Conservation (phyloP, 2,797 vertebrate genomes). For the Mergus octosetaceus region DNA sequence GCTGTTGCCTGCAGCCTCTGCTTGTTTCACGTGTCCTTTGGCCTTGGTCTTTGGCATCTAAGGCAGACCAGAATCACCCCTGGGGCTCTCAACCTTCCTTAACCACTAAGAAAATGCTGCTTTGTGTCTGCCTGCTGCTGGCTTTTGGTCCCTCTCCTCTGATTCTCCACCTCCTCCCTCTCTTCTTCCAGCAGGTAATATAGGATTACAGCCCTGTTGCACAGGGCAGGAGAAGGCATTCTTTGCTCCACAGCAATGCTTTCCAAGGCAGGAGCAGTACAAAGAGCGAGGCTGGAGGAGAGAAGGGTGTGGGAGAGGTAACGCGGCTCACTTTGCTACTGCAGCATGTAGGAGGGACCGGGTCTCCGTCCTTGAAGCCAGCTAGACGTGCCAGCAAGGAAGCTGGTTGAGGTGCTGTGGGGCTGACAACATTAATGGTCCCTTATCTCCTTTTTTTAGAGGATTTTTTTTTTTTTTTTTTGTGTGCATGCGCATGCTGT, state of each 20-base stretch:
- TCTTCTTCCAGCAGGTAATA: neutral
- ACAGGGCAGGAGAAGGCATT: neutral
- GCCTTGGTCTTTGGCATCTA: neutral
- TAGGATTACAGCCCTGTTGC: neutral
- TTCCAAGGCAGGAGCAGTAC: neutral
- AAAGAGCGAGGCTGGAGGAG: accelerated
- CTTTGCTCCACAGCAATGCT: neutral
- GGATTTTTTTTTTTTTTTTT: neutral
- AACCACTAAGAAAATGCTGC: neutral
- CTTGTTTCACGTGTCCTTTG: accelerated
- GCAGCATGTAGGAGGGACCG: neutral
- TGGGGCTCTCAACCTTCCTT: neutral
- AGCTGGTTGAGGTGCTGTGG: neutral
- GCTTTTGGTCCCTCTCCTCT: neutral
- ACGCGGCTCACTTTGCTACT: accelerated
- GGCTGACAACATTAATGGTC: neutral
- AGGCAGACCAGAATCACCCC: neutral
- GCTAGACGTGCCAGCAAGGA: neutral
- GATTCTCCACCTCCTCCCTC: neutral
- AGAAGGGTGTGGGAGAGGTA: neutral
- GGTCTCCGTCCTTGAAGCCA: neutral
- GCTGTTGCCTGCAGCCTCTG: neutral
- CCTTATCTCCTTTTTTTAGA: neutral
- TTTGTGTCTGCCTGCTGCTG: neutral
- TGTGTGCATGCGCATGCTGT: neutral